Evolutionary conservation across 2,888 invertebrate species (phyloP), one percentile per base, ranked within the genome.

Genomic region (Nemurella pictetii): DNA sequence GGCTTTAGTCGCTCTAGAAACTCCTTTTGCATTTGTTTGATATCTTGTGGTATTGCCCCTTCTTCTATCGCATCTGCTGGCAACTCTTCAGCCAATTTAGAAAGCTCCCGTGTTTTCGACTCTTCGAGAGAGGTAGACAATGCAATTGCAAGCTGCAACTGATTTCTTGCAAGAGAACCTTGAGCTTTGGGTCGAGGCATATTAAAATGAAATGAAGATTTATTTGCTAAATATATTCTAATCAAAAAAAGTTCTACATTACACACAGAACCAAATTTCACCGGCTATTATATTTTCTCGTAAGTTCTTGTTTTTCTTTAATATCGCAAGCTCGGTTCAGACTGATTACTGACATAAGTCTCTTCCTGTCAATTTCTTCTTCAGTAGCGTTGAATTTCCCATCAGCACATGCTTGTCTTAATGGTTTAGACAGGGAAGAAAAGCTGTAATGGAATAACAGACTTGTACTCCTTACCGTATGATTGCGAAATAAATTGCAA

Each of bases 331-430:
- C 82, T 27, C 82, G 82, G 73, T 28, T 82, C 20, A n/a, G 20
- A 72, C 82, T 72, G 0, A 89, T 86, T 84, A 89, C 87, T 29
- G 88, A 80, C 80, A 86, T 84, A 15, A 80, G 35, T 29, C 35
- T 73, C 55, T 74, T 85, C 35, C 77, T 80, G 25, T 85, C 85
- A 15, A 75, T 28, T 29, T 80, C 74, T 28, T 85, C 85, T 85
- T 80, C 80, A 25, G 84, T 75, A 0, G 29, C 30, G n/a, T 72
- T 15, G 20, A 86, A 80, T 32, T 75, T 83, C n/a, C 85, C 84
- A 26, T 84, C 80, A 0, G 28, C 32, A 15, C 84, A 20, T 0
- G 36, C 25, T n/a, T 85, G 30, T 15, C 81, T 83, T 9, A 85
- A 29, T 32, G 29, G 3, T 27, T 55, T 72, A 5, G 82, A 26